Percentiles rank a stretch among this genome's conserved stretches.
phyloP scores from a whole-genome alignment of 1,140 invertebrate species.

The Armadillidium nasatum region DNA sequence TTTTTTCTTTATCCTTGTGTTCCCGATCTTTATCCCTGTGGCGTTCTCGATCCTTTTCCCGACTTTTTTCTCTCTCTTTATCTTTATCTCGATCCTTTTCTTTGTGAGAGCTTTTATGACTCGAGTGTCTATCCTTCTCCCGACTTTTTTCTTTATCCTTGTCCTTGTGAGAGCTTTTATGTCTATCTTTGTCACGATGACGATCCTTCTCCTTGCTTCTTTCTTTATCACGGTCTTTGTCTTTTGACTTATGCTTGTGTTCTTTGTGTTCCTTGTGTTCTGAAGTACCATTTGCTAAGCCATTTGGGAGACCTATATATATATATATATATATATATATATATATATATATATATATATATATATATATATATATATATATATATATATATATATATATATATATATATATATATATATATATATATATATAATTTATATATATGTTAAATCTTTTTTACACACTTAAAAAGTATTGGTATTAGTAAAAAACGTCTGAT shows the following conservation, averaged over 20 bases:
- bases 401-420: too few relatives aligned
- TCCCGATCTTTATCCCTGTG: slow-evolving; percentile 51
- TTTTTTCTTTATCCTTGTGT: neutral
- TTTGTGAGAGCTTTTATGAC: slow-evolving; percentile 46
- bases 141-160: too few relatives aligned
- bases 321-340: too few relatives aligned
- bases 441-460: too few relatives aligned
- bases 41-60: slow-evolving; percentile 43
- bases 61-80: slow-evolving; percentile 50
- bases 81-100: slow-evolving; percentile 46
- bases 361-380: too few relatives aligned
- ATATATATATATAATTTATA: too few relatives aligned
- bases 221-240: slow-evolving; percentile 47
- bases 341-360: too few relatives aligned
- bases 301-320: slow-evolving; percentile 40
- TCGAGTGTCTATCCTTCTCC: slow-evolving; percentile 53
- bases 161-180: slow-evolving; percentile 52
- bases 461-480: too few relatives aligned
- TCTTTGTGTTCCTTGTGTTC: slow-evolving; percentile 42
- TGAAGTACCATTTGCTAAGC: slow-evolving; percentile 40
- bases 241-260: slow-evolving; percentile 43
- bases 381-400: too few relatives aligned
- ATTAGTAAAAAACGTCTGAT: too few relatives aligned
- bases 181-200: slow-evolving; percentile 49
- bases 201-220: slow-evolving; percentile 55